Evolutionary conservation across 2,113 vertebrate species (phyloP).

Genomic region (Poecile atricapillus): DNA sequence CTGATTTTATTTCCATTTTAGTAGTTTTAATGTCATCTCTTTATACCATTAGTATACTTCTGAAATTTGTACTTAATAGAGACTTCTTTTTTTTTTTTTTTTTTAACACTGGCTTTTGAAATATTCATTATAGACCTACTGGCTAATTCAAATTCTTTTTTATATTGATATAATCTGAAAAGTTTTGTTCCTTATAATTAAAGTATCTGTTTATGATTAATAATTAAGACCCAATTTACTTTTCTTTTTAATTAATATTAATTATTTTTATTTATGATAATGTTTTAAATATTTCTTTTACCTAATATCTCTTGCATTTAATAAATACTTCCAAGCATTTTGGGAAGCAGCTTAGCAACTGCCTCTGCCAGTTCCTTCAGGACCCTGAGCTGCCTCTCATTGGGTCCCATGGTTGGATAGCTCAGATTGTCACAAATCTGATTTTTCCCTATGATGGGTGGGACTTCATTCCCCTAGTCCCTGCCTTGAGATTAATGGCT

Average conservation of each 20-base stretch:
- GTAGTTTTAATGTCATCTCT: slow-evolving; percentile 24
- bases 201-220: slow-evolving; percentile 38
- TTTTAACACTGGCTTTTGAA: slow-evolving; percentile 61
- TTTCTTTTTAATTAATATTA: slow-evolving; percentile 11
- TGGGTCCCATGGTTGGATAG: background rate
- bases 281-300: background rate
- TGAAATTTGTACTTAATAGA: slow-evolving; percentile 50
- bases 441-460: background rate
- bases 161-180: slow-evolving; percentile 60
- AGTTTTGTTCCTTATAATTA: slow-evolving; percentile 26
- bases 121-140: slow-evolving; percentile 63
- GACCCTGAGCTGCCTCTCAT: background rate
- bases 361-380: background rate
- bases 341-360: background rate
- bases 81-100: background rate
- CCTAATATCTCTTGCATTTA: background rate
- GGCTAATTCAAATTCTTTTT: slow-evolving; percentile 47
- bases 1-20: background rate
- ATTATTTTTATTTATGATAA: background rate
- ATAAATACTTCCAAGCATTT: background rate
- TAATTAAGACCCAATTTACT: slow-evolving; percentile 37
- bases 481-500: background rate
- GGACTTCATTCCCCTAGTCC: background rate
- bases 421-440: background rate
- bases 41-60: slow-evolving; percentile 20